These are phyloP conservation scores for Rotaria magnacalcarata DNA, from an alignment of 2,888 invertebrate species.

Conservation along the genomic window DNA sequence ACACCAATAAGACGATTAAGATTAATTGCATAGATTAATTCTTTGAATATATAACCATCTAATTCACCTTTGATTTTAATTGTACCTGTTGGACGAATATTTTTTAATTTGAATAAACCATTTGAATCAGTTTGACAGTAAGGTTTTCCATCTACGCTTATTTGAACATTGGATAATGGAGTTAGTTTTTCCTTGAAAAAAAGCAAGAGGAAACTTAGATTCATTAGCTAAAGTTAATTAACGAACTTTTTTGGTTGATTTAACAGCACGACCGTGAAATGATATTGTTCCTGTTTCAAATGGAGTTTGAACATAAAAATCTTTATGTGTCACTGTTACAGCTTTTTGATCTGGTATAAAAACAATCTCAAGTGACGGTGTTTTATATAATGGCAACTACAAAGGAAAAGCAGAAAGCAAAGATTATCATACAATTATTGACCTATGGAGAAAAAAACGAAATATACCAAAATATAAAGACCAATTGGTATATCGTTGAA, in stretches of 20 bases:
- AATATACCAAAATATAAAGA: not conserved
- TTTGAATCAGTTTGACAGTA: conserved; percentile 11
- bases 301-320: conserved; percentile 1
- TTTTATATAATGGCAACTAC: not conserved
- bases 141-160: not conserved
- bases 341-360: conserved; percentile 21
- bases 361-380: not conserved
- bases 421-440: not conserved
- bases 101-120: conserved; percentile 1
- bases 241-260: conserved; percentile 1
- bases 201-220: not conserved
- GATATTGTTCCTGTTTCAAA: conserved; percentile 20
- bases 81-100: not conserved
- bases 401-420: not conserved
- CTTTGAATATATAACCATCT: conserved; percentile 32
- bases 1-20: not conserved
- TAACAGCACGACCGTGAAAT: conserved; percentile 28
- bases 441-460: not conserved
- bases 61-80: conserved; percentile 29
- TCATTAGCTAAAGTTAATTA: not conserved
- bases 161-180: conserved; percentile 6
- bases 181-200: not conserved
- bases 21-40: conserved; percentile 5
- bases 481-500: conserved; percentile 21
- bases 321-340: not conserved